Evolutionary conservation across 2,888 invertebrate species (phyloP).

Genomic region (Epinotia ramella): DNA sequence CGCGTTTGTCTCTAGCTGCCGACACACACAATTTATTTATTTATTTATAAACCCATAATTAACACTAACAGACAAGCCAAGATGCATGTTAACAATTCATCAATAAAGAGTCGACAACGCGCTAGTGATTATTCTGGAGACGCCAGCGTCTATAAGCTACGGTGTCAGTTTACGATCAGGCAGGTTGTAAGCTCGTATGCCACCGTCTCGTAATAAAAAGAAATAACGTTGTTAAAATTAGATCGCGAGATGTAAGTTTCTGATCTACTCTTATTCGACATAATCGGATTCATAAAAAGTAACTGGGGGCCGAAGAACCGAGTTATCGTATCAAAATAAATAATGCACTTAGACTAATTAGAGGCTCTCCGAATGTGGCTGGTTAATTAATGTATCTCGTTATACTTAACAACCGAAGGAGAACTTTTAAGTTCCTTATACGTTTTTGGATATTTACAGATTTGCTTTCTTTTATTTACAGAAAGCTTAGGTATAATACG

Average conservation of each 20-base stretch:
- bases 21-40: no score
- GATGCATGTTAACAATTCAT: no score
- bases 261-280: not conserved
- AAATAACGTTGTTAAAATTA: not conserved
- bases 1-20: no score
- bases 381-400: slow-evolving; percentile 58
- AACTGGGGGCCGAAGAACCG: slow-evolving; percentile 14
- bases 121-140: no score
- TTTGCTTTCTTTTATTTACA: not conserved
- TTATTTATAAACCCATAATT: no score
- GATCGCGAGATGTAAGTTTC: slow-evolving; percentile 13
- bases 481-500: no score
- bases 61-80: no score
- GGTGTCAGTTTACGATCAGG: no score
- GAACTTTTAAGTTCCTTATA: not conserved
- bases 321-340: slow-evolving; percentile 60
- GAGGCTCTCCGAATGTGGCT: slow-evolving; percentile 62
- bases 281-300: slow-evolving; percentile 33
- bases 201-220: no score
- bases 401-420: not conserved
- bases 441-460: not conserved
- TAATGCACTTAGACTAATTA: slow-evolving; percentile 69
- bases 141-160: no score
- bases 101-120: no score
- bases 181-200: no score